Base-by-base conservation (phyloP, 2,797 vertebrate genomes). In the Micromesistius poutassou region DNA sequence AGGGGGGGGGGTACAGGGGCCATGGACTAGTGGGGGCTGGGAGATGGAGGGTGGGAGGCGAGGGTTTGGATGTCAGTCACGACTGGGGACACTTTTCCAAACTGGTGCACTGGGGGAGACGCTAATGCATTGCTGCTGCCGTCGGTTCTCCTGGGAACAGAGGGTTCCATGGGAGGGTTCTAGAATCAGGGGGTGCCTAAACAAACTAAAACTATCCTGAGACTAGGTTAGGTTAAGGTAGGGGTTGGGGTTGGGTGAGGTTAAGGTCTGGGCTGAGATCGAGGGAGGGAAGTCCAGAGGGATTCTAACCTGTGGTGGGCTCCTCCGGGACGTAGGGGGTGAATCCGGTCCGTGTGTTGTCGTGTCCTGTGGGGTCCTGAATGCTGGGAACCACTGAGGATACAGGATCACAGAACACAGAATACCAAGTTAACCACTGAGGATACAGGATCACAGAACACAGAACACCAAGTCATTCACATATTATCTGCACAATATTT, bases 301-400 rank as follows among this genome's bases (percentile, higher is more conserved):
- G 75, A 46, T 71, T 76, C 74, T 35, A 4, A 97, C 96, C 96
- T 95, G 91, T 81, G 4, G 82, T 9, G 0, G 28, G 68, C 28
- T 76, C 77, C 30, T 91, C 91, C 3, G 93, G 94, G 35, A 84
- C 83, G 71, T 92, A 91, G 22, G 93, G 94, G 0, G 90, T 84
- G 77, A 89, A 92, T 14, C 86, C 89, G 1, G 90, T 92, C 72
- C 90, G 90, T 0, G 89, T 90, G 87, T 86, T 87, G 84, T 97
- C 91, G 0, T 96, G 93, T 79, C 95, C 96, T 86, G 81, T 89
- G 1, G 93, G 82, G 76, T 97, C 94, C 90, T 96, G 96, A 87
- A 94, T 82, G 76, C 97, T 97, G 83, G 97, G 95, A 22, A 96
- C 96, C n/a, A 87, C 97, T 98, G 88, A 72, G 87, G 25, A 83